A percentile compares a stretch with the other conserved stretches of the same genome.
These are phyloP conservation scores for Drosophila ercepeae DNA, from an alignment of 1,140 invertebrate species.

Conservation along the genomic window DNA sequence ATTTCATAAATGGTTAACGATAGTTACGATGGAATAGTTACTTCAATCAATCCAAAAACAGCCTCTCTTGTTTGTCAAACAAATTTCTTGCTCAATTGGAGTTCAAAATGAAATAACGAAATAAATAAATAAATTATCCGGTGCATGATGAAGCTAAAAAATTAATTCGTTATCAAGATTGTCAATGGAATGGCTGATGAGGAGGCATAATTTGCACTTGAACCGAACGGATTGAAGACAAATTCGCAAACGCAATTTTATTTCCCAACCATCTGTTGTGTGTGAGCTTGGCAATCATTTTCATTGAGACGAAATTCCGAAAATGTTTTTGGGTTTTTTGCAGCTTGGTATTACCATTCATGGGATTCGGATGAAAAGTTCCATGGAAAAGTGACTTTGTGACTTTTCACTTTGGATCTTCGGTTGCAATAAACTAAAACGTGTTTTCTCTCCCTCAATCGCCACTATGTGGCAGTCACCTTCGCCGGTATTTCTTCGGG, in stretches of 20 bases:
- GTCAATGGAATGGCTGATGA: constrained; percentile 54
- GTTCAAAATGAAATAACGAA: constrained; percentile 13
- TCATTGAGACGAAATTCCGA: constrained; percentile 24
- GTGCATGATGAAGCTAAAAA: constrained; percentile 44
- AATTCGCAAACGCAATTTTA: constrained; percentile 15
- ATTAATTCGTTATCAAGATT: constrained; percentile 4
- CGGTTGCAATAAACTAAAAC: constrained; percentile 59
- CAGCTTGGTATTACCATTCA: constrained; percentile 5
- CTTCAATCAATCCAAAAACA: background rate
- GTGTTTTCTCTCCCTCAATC: constrained; percentile 53
- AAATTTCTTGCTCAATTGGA: constrained; percentile 25
- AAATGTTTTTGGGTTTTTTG: constrained; percentile 22
- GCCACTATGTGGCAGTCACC: constrained; percentile 13
- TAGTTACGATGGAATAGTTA: background rate
- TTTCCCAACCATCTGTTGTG: constrained; percentile 23
- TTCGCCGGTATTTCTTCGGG: constrained; percentile 18
- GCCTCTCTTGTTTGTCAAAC: constrained; percentile 3
- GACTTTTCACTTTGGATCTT: constrained; percentile 69
- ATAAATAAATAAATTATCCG: constrained; percentile 16
- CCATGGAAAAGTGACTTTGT: constrained; percentile 66
- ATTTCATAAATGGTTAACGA: background rate
- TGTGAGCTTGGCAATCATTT: constrained; percentile 21
- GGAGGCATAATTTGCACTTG: constrained; percentile 30
- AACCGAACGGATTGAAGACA: constrained; percentile 13
- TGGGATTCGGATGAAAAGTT: constrained; percentile 22